These are phyloP conservation scores for Heliconius erato DNA, from an alignment of 2,888 invertebrate species.

Conservation along the genomic window DNA sequence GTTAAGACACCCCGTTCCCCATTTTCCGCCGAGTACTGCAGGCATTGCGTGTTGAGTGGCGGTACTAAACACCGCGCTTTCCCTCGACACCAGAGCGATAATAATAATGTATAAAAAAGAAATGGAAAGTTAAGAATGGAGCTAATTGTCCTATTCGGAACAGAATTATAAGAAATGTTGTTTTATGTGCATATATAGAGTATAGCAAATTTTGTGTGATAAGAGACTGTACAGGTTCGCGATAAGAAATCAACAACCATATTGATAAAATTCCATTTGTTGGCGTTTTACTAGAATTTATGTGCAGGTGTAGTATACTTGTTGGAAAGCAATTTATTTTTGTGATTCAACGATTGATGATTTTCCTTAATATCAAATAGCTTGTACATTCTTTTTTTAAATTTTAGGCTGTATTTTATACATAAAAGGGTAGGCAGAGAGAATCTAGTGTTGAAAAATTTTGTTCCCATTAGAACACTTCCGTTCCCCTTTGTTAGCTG, in stretches of 20 bases:
- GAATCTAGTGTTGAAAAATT: no score
- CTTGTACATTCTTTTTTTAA: no score
- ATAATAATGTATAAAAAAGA: no score
- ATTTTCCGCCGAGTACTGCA: no score
- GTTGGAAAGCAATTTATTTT: neutral
- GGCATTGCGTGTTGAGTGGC: no score
- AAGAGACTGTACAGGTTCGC: conserved; percentile 6
- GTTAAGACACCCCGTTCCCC: no score
- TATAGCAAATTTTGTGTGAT: conserved; percentile 9
- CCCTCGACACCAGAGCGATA: no score
- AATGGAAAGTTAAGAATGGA: neutral
- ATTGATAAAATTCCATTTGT: conserved; percentile 30
- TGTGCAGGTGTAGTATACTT: neutral
- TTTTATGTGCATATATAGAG: neutral
- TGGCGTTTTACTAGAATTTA: conserved; percentile 10
- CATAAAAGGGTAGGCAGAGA: no score
- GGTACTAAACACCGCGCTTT: no score
- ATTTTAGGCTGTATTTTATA: no score
- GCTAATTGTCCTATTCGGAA: neutral
- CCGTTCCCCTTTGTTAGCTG: no score
- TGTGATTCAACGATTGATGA: neutral
- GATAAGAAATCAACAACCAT: conserved; percentile 19
- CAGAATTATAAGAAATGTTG: neutral
- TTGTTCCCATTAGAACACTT: no score
- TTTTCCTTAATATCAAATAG: neutral